Percentiles rank a stretch among this genome's conserved stretches.
Evolutionary conservation across 2,113 vertebrate species (phyloP).

Genomic region (Loxodonta africana): DNA sequence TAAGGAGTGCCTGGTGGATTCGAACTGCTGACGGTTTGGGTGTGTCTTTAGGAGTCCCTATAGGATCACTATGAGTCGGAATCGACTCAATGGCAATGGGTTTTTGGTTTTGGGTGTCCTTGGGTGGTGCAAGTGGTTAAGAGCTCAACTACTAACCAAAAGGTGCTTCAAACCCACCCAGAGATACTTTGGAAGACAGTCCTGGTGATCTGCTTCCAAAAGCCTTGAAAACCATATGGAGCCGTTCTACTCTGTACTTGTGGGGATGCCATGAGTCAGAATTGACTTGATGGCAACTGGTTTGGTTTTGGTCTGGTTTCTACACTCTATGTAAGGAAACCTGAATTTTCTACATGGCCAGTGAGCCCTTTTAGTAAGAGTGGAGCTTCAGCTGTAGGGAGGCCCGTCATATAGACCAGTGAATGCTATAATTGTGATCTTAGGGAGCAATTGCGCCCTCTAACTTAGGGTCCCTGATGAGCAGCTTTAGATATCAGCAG

Average conservation of each 20-base stretch:
- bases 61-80: no score
- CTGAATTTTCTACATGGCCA: not conserved
- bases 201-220: not conserved
- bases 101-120: not conserved
- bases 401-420: not conserved
- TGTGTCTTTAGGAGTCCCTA: not conserved
- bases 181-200: not conserved
- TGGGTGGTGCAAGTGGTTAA: not conserved
- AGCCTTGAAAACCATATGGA: not conserved
- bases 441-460: not conserved
- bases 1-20: no score
- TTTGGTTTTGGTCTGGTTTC: not conserved
- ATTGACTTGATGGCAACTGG: not conserved
- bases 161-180: not conserved
- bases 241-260: not conserved
- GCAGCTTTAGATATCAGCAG: not conserved
- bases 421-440: not conserved
- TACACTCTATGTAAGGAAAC: not conserved
- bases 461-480: not conserved
- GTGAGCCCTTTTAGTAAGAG: not conserved
- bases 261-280: not conserved
- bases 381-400: not conserved
- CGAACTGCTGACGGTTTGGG: not conserved
- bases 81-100: no score
- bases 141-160: not conserved